Evolutionary conservation across 2,113 vertebrate genomes (phyloP).

Genomic region (Todiramphus saurophagus): DNA sequence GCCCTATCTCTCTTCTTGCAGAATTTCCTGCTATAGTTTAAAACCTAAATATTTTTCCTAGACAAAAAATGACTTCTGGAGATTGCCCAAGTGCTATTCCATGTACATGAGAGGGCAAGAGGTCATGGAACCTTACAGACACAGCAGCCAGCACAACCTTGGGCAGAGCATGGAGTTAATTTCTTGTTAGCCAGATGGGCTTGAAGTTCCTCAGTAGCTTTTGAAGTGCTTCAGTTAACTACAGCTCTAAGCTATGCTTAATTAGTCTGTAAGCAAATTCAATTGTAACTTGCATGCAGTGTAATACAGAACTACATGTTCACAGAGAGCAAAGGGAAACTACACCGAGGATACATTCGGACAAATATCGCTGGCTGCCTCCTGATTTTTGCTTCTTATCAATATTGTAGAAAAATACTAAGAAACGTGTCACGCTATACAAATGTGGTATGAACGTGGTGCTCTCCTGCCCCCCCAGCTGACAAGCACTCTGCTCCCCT

Average conservation of each 20-base stretch:
- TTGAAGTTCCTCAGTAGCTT: background rate
- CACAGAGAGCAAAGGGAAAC: constrained; percentile 18
- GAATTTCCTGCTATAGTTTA: background rate
- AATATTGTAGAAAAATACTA: constrained; percentile 14
- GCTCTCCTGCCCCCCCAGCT: background rate
- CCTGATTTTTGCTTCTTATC: background rate
- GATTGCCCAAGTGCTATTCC: background rate
- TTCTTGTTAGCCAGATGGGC: background rate
- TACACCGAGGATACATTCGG: background rate
- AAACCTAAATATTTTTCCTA: background rate
- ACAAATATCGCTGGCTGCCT: constrained; percentile 29
- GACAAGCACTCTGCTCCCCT: background rate
- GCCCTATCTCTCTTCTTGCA: background rate
- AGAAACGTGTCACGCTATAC: background rate
- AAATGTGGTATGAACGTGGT: background rate
- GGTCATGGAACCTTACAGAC: background rate
- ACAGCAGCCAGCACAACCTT: background rate
- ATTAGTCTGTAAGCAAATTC: constrained; percentile 49
- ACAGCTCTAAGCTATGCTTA: constrained; percentile 27
- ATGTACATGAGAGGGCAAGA: background rate
- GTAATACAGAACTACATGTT: background rate
- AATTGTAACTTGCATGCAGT: background rate
- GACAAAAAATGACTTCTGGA: background rate
- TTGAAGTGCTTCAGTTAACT: constrained; percentile 20
- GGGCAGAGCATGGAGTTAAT: background rate